Conservation (phyloP, 2,888 invertebrate species). For the Micoletzkya japonica region DNA sequence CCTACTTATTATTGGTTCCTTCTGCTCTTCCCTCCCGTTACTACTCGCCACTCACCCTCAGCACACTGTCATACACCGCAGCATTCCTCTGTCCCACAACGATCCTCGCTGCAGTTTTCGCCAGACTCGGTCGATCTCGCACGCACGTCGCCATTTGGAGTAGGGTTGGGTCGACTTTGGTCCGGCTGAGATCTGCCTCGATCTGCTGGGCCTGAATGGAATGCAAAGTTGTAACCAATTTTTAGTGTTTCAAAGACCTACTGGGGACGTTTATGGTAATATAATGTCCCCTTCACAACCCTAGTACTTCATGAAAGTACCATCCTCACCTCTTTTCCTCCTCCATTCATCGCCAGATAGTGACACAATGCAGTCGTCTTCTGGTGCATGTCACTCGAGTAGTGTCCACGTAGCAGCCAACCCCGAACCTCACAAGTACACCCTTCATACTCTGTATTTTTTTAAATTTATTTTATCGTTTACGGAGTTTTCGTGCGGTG, state of each 20-base stretch:
- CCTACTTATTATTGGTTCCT: too few species aligned
- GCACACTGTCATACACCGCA: conserved; percentile 52
- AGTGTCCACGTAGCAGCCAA: conserved; percentile 54
- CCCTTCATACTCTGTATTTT: not conserved
- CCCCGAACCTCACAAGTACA: conserved; percentile 36
- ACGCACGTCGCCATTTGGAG: conserved; percentile 56
- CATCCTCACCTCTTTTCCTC: conserved; percentile 35
- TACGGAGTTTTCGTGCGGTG: too few species aligned
- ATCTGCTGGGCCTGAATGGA: conserved; percentile 8
- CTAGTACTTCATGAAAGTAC: not conserved
- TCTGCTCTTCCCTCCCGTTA: not conserved
- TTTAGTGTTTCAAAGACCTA: not conserved
- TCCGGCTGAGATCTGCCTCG: conserved; percentile 5
- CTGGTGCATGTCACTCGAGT: conserved; percentile 57
- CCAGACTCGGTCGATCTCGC: conserved; percentile 45
- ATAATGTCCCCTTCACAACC: not conserved
- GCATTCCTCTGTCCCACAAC: conserved; percentile 57
- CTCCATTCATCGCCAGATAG: conserved; percentile 49
- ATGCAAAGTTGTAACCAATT: not conserved
- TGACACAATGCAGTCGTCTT: conserved; percentile 59
- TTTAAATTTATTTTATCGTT: too few species aligned
- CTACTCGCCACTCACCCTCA: conserved; percentile 43
- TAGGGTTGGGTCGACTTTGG: conserved; percentile 19
- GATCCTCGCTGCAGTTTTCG: conserved; percentile 46
- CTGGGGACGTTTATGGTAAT: too few species aligned